A percentile compares a stretch with the other conserved stretches of the same genome.
phyloP scores from a whole-genome alignment of 2,888 invertebrate genomes.

The Apeira syringaria region DNA sequence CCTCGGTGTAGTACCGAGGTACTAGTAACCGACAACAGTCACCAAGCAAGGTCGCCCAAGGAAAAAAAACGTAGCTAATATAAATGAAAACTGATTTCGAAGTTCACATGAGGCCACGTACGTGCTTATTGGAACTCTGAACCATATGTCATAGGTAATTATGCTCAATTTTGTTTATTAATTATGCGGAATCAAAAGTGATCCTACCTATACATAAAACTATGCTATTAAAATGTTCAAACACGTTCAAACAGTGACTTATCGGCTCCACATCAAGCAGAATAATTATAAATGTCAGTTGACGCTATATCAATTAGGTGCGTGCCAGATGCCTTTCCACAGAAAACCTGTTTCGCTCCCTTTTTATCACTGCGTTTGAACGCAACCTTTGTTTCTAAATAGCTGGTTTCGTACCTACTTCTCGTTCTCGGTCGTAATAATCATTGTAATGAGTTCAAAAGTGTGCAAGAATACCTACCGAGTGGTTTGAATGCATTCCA shows the following conservation, averaged over 20 bases:
- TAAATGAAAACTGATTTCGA: conserved; percentile 20
- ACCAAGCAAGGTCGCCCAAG: conserved; percentile 30
- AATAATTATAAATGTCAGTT: conserved; percentile 62
- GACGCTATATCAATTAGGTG: conserved; percentile 75
- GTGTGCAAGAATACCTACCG: conserved; percentile 24
- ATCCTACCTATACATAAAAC: conserved; percentile 22
- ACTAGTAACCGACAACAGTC: conserved; percentile 23
- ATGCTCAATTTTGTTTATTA: conserved; percentile 11
- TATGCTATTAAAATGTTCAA: conserved; percentile 21
- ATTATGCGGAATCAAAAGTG: conserved; percentile 17
- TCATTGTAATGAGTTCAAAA: conserved; percentile 33
- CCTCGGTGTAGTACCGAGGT: conserved; percentile 36
- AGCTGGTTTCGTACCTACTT: conserved; percentile 31
- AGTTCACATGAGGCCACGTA: conserved; percentile 15
- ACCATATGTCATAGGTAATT: conserved; percentile 14
- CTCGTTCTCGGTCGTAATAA: conserved; percentile 28
- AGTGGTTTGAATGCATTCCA: conserved; percentile 15
- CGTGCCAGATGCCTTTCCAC: conserved; percentile 74
- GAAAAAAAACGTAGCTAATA: conserved; percentile 28
- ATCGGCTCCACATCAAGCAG: conserved; percentile 28
- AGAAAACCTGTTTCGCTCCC: conserved; percentile 69
- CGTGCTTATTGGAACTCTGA: conserved; percentile 7
- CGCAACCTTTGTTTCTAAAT: conserved; percentile 61
- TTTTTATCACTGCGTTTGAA: conserved; percentile 55
- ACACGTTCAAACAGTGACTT: conserved; percentile 27